These are phyloP conservation scores for Pteropus alecto DNA, from an alignment of 2,113 vertebrate genomes.

Conservation along the genomic window DNA sequence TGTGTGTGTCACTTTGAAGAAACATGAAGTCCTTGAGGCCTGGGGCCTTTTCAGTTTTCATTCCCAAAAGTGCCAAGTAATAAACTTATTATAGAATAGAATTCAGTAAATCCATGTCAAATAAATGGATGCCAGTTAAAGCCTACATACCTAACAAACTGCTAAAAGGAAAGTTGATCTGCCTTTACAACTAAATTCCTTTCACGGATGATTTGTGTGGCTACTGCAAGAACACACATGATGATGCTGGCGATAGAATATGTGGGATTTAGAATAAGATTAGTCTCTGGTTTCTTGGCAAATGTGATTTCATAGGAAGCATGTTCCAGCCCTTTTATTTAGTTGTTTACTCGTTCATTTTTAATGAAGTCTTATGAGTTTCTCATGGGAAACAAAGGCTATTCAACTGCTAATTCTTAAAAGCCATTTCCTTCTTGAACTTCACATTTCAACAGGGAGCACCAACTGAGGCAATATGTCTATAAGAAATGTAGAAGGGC, in stretches of 20 bases:
- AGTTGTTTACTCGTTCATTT: neutral
- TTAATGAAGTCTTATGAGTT: neutral
- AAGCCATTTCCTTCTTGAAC: neutral
- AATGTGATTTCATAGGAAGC: neutral
- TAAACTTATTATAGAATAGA: neutral
- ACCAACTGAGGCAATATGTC: neutral
- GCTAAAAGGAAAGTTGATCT: neutral
- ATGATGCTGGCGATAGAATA: neutral
- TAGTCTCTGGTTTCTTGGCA: neutral
- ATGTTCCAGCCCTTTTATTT: neutral
- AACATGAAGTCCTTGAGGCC: neutral
- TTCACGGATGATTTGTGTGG: neutral
- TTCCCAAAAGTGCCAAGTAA: neutral
- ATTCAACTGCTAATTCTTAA: neutral
- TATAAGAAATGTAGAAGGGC: neutral
- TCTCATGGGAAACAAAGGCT: neutral
- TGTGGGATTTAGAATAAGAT: neutral
- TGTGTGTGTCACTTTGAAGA: neutral
- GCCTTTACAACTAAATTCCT: neutral
- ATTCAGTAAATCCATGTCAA: neutral
- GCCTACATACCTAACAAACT: neutral
- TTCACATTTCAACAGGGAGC: neutral
- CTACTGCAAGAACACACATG: neutral
- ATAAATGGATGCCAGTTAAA: neutral
- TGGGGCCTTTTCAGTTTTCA: neutral